Evolutionary conservation across 2,113 vertebrate genomes (phyloP), one percentile per base, ranked within the genome.

Genomic region (Lucifuga dentata): DNA sequence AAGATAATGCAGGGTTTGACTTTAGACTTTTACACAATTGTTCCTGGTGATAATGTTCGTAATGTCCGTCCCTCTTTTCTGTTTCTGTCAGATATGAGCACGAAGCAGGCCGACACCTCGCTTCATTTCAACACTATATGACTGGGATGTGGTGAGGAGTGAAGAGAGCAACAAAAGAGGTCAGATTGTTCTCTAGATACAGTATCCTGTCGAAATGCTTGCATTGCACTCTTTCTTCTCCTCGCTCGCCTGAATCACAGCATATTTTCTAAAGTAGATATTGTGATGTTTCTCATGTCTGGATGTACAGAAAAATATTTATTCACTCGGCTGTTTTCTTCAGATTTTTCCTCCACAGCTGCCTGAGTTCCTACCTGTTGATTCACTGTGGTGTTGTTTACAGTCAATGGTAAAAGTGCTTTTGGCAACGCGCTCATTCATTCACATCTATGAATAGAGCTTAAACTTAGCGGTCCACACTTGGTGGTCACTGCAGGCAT

Each of bases 401-500:
- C 83, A 64, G 74, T 78, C 60, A 61, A 66, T 76, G 88, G 73
- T 82, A 84, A 85, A 89, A 82, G 77, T 52, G 84, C 71, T 56
- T 76, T 76, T 88, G 87, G 89, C 89, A 88, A 40, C 26, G 35
- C 39, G 66, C 81, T 88, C 89, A 66, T 87, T 92, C 91, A 91
- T 91, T 91, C 90, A 85, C 80, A 63, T 83, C 87, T 91, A 91
- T 89, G 90, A 92, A 91, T 92, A 92, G 90, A 86, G 87, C 72
- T 78, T 72, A 84, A 89, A 88, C 73, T 87, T 76, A 80, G 84
- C 82, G 58, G 39, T 89, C 78, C 79, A 71, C 86, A 87, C 88
- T 87, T 63, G 73, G 91, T 75, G 90, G 91, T 92, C 88, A 91
- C 85, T 41, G 56, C 40, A 90, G 86, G 87, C 86, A 87, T 90